Evolutionary conservation across 2,113 vertebrate genomes (phyloP), one percentile per base, ranked within the genome.

Genomic region (Podarcis raffonei): DNA sequence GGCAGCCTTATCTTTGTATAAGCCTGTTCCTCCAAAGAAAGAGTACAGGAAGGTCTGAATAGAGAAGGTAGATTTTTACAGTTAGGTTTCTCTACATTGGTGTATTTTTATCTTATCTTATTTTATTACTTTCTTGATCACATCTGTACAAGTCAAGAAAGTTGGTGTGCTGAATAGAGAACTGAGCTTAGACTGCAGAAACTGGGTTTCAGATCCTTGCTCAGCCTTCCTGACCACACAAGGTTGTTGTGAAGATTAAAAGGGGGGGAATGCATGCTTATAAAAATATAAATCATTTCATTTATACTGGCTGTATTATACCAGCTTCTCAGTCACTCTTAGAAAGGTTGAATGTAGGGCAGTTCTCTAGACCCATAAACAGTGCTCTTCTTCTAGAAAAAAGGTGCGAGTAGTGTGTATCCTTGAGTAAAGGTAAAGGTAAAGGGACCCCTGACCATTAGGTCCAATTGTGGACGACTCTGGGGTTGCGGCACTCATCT

Each of bases 1-100:
- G 75, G 87, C 37, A 65, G 59, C n/a, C 76, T 86, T 83, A 89
- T 8, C 5, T 85, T 74, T 85, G 75, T 1, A 81, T 6, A 90
- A 1, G 1, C 12, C 89, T 4, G 0, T 42, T 5, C 62, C 74
- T 83, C 23, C 77, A 87, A 71, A 59, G 79, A 15, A 0, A 89
- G 15, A 18, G 77, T 89, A 92, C 84, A 81, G 0, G 23, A 71
- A 93, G 90, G 3, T 53, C 30, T 81, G 23, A 88, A 30, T 0
- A 75, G 4, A 6, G 89, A 88, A 48, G 27, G 30, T 3, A 78
- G 83, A 76, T 85, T 87, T 88, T 92, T 48, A 23, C 3, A 37
- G 0, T 3, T 27, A 18, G 3, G 22, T 84, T 90, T 11, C 1
- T 88, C 48, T 84, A 92, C 42, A 13, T 27, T 3, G 65, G 59